These are phyloP conservation scores for Patiria pectinifera DNA, from an alignment of 53 echinoderm and acorn worm species.

Conservation along the genomic window DNA sequence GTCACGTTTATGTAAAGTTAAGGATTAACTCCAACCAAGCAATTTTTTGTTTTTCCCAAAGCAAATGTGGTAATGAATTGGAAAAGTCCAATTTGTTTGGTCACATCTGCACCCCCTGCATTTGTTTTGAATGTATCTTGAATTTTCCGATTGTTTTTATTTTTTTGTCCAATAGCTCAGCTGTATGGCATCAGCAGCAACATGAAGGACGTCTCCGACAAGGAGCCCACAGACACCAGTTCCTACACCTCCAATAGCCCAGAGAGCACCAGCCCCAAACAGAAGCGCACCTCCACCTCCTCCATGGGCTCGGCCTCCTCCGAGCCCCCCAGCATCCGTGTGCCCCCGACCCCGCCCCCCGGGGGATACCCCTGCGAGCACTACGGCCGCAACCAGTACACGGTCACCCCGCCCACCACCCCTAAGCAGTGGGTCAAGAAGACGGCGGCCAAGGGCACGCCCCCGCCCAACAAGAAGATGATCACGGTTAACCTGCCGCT, in stretches of 20 bases:
- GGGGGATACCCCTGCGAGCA: constrained; percentile 39
- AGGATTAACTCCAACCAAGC: too few species aligned
- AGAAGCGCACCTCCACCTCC: constrained; percentile 88
- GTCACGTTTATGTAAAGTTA: too few species aligned
- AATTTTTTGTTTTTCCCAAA: too few species aligned
- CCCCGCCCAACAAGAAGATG: constrained; percentile 88
- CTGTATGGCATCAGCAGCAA: constrained; percentile 33
- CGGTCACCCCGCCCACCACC: constrained; percentile 62
- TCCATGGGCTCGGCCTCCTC: constrained; percentile 73
- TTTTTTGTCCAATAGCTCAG: constrained; percentile 14
- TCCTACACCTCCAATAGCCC: constrained; percentile 74
- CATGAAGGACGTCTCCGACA: constrained; percentile 47
- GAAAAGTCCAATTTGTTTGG: too few species aligned
- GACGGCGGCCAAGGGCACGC: constrained; percentile 79
- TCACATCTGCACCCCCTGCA: too few species aligned
- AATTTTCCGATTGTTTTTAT: neutral
- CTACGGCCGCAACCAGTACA: constrained; percentile 64
- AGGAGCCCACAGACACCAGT: constrained; percentile 49
- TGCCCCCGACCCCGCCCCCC: constrained; percentile 56
- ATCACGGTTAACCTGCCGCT: constrained; percentile 69
- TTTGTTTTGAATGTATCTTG: neutral
- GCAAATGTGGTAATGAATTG: too few species aligned
- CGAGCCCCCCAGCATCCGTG: constrained; percentile 15
- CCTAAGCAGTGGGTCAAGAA: constrained; percentile 77
- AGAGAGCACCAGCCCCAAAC: constrained; percentile 82